Base-by-base conservation (phyloP, 2,888 invertebrate species). In the Pandemis corylana region DNA sequence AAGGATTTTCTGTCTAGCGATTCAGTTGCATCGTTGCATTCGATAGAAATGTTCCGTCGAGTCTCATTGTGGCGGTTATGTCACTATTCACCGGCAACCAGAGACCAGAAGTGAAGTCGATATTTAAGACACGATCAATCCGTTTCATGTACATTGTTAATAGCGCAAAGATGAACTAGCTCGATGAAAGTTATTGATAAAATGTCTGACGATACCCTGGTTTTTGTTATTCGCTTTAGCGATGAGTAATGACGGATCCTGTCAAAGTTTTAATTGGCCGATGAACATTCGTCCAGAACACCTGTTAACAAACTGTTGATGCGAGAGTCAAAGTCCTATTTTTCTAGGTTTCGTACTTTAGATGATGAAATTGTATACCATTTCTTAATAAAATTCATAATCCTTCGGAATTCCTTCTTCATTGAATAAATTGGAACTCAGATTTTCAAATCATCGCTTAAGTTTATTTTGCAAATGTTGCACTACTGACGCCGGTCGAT, bases 221-320 rank as follows among this genome's bases (percentile, higher is more conserved):
- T 64, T 59, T 64, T 68, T 68, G 73, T 68, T 68, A 63, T 41
- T 73, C 56, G 62, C 53, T 64, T 41, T 15, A 59, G 28, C 64
- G 12, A 51, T 46, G 6, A 65, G 28, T 36, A 36, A 51, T 73
- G 42, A 73, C 28, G 49, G 59, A 12, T 51, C 68, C 64, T 73
- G 73, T 73, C 68, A 68, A 73, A 73, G 59, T 69, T 59, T 65
- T 64, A 69, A 72, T 72, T 53, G 36, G n/a, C 28, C 64, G 68
- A 73, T 64, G 59, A 49, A 15, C 62, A 62, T 36, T 41, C 59
- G 68, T n/a, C 46, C 13, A 15, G 42, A 67, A 51, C 61, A 46
- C 41, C 6, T n/a, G 44, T 68, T 56, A 72, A 72, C 72, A 68
- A 72, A 44, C 36, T 53, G 41, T 56, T 65, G 20, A 59, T 59